These are phyloP conservation scores for Chalcosyrphus nemorum DNA, from an alignment of 2,888 invertebrate genomes.

Conservation along the genomic window DNA sequence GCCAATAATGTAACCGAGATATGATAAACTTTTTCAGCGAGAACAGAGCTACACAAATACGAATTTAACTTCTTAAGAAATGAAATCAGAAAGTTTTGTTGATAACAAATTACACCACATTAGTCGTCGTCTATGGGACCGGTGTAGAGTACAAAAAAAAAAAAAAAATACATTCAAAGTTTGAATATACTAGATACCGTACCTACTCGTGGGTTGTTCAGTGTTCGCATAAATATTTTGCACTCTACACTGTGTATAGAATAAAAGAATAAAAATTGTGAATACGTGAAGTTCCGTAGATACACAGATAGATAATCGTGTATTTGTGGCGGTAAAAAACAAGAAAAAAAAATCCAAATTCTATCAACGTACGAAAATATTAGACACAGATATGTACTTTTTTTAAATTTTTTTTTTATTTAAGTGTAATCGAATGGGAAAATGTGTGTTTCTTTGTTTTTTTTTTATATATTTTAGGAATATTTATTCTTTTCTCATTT, in stretches of 20 bases:
- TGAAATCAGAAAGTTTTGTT: neutral
- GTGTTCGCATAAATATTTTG: conserved; percentile 46
- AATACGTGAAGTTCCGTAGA: conserved; percentile 36
- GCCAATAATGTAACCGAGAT: conserved; percentile 4
- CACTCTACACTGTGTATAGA: conserved; percentile 39
- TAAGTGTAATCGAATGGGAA: neutral
- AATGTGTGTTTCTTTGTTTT: conserved; percentile 13
- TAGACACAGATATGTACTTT: neutral
- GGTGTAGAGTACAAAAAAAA: neutral
- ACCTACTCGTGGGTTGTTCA: conserved; percentile 6
- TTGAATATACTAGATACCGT: conserved; percentile 9
- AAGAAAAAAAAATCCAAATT: neutral
- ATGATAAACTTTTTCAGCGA: neutral
- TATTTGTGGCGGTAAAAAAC: conserved; percentile 28
- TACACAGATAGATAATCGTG: conserved; percentile 39
- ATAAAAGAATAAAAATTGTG: conserved; percentile 48
- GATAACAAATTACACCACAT: conserved; percentile 18
- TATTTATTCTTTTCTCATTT: neutral
- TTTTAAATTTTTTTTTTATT: neutral
- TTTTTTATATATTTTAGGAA: conserved; percentile 8
- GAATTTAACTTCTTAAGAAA: neutral
- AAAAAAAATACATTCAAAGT: conserved; percentile 40
- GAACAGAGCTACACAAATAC: neutral
- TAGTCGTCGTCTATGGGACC: neutral
- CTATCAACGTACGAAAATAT: neutral